A percentile compares a stretch with the other conserved stretches of the same genome.
Conservation (phyloP, 64 coral and sea anemone genomes). For the Cladopsammia gracilis region DNA sequence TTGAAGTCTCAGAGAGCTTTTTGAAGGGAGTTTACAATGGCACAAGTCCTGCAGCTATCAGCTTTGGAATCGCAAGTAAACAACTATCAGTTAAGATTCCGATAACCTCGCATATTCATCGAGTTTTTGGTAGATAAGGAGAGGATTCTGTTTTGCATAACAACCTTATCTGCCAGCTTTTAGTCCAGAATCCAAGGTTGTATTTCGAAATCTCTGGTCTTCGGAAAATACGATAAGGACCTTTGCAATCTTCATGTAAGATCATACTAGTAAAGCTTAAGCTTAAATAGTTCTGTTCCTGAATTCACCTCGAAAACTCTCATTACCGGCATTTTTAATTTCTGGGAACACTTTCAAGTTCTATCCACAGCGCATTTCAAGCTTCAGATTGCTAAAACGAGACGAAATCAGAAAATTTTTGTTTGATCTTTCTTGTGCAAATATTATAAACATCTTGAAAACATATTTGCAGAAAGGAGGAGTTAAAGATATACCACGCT, state of each 20-base stretch:
- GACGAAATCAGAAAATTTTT: background rate
- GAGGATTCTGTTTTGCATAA: slow-evolving; percentile 8
- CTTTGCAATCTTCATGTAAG: background rate
- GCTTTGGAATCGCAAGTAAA: slow-evolving; percentile 8
- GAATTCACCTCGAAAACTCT: background rate
- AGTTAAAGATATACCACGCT: background rate
- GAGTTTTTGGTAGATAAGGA: slow-evolving; percentile 18
- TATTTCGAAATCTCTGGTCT: background rate
- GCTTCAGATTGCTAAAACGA: background rate
- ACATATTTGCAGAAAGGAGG: background rate
- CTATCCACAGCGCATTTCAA: background rate
- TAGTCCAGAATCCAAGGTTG: background rate
- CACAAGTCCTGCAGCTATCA: background rate
- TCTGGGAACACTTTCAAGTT: background rate
- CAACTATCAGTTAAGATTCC: background rate
- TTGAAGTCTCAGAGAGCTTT: background rate
- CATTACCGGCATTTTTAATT: background rate
- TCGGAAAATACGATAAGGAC: slow-evolving; percentile 17
- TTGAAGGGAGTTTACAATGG: background rate
- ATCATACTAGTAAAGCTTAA: background rate
- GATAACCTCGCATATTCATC: slow-evolving; percentile 31
- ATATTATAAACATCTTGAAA: background rate
- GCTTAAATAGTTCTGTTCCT: background rate
- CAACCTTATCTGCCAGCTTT: background rate
- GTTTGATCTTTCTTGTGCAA: background rate